phyloP scores from a whole-genome alignment of 1,140 invertebrate genomes.

The Platyscapa corneri region DNA sequence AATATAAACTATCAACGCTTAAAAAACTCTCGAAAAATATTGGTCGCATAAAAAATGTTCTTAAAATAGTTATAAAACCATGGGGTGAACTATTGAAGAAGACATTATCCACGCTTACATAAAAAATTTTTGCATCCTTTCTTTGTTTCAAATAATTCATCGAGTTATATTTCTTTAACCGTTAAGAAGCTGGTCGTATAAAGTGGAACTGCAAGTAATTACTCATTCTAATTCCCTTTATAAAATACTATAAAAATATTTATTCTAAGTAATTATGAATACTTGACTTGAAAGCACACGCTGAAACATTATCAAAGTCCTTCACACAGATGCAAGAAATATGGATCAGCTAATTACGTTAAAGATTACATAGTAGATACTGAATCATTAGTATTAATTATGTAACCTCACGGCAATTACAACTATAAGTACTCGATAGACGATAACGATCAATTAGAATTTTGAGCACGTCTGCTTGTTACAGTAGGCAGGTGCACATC shows the following conservation, averaged over 20 bases:
- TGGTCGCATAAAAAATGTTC: too few species aligned
- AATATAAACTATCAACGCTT: too few species aligned
- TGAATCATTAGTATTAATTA: slow-evolving; percentile 17
- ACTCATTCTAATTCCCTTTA: background rate
- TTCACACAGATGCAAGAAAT: background rate
- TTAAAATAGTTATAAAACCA: too few species aligned
- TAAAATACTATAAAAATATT: background rate
- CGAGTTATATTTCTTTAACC: too few species aligned
- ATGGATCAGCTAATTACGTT: background rate
- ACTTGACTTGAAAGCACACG: background rate
- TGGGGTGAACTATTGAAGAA: too few species aligned
- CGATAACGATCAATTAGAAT: slow-evolving; percentile 38
- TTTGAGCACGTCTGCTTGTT: slow-evolving; percentile 2
- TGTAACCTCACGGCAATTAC: slow-evolving; percentile 3
- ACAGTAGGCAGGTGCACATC: slow-evolving; percentile 16
- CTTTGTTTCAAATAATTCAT: too few species aligned
- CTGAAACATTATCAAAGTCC: background rate
- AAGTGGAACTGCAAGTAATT: too few species aligned
- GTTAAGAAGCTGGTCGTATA: too few species aligned
- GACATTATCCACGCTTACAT: too few species aligned
- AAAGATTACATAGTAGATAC: background rate
- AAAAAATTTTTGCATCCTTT: too few species aligned
- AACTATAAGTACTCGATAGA: slow-evolving; percentile 2
- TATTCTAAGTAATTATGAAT: background rate
- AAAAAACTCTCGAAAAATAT: too few species aligned